Evolutionary conservation across 2,888 invertebrate species (phyloP).

Genomic region (Actias luna): DNA sequence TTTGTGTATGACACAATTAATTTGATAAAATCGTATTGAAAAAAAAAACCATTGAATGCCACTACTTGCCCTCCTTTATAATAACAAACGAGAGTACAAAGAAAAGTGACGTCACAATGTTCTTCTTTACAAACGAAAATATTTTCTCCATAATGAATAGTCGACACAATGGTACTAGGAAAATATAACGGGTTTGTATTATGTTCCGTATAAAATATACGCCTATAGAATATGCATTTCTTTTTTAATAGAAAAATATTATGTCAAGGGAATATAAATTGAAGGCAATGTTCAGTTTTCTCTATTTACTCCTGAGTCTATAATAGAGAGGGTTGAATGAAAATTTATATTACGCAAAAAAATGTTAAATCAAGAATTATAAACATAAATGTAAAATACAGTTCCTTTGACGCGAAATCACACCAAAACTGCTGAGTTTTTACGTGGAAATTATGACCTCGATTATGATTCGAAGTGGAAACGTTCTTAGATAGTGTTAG

Average conservation of each 20-base stretch:
- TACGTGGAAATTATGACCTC: too few relatives aligned
- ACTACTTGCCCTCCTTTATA: background rate
- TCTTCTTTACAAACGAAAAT: slow-evolving; percentile 6
- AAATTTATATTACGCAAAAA: too few relatives aligned
- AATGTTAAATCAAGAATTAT: too few relatives aligned
- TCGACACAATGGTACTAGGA: slow-evolving; percentile 7
- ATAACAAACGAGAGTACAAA: slow-evolving; percentile 2
- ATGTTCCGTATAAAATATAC: background rate
- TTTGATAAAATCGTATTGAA: background rate
- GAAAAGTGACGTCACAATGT: slow-evolving; percentile 6
- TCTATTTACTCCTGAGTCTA: too few relatives aligned
- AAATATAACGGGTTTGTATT: slow-evolving; percentile 2
- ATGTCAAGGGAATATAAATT: background rate
- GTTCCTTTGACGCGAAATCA: too few relatives aligned
- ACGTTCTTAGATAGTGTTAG: too few relatives aligned
- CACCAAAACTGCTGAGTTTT: too few relatives aligned
- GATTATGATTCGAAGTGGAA: too few relatives aligned
- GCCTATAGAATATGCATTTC: background rate
- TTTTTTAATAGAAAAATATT: background rate
- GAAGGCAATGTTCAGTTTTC: too few relatives aligned
- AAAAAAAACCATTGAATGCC: background rate
- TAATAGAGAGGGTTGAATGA: too few relatives aligned
- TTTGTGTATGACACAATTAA: too few relatives aligned
- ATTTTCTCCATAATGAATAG: slow-evolving; percentile 2
- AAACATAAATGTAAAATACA: too few relatives aligned